Evolutionary conservation across 2,113 vertebrate species (phyloP), one percentile per base, ranked within the genome.

Genomic region (Pseudolaguvia tuberculata): DNA sequence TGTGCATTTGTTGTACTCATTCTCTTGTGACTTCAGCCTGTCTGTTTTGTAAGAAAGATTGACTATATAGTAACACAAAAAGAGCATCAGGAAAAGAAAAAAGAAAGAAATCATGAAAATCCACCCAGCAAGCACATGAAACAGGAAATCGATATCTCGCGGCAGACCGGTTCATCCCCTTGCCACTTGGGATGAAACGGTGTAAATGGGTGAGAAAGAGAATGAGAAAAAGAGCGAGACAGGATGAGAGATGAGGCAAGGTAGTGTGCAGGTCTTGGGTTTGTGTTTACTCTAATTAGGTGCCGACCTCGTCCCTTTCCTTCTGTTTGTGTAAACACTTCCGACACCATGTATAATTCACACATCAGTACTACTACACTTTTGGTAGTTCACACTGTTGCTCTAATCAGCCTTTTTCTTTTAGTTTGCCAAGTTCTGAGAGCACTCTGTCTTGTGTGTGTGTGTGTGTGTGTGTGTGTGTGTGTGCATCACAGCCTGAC

Each of bases 131-230:
- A 10, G 35, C 9, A 7, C 25, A 59, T 63, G 65, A 53, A 78
- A 77, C 70, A 66, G 65, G 75, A 82, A 82, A 79, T 79, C 80
- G 39, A 79, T 74, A 62, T 39, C 23, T 35, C 21, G 71, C 61
- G 73, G 69, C 17, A 23, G 61, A 73, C 29, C 61, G 29, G 29
- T 47, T 75, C 53, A 42, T 52, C 70, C 73, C 53, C 15, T 53
- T 56, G 56, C 39, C 77, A 63, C 73, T 75, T 75, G 76, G 69
- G 77, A 76, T 62, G 62, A 78, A 75, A 73, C 69, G 48, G 62
- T 63, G 52, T 7, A 27, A 29, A 20, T 14, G 12, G 29, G n/a
- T 20, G 23, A 10, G 42, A n/a, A 27, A 59, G 12, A 8, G 63
- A 51, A 12, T 3, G 63, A 50, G 21, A 47, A 48, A 75, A 63